phyloP scores from a whole-genome alignment of 2,797 vertebrate genomes.

The Lagocephalus sceleratus region DNA sequence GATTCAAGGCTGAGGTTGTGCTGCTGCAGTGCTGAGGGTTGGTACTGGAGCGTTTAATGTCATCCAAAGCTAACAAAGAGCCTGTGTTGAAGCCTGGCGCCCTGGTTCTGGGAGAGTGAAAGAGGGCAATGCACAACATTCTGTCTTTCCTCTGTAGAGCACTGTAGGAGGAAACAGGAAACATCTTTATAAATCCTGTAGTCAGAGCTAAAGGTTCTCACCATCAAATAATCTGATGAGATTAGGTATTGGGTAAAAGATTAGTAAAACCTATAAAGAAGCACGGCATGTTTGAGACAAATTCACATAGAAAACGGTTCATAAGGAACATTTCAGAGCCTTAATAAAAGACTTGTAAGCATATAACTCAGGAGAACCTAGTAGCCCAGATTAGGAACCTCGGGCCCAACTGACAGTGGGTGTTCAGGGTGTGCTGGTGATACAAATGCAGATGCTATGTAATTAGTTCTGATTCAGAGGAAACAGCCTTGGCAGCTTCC shows the following conservation, averaged over 20 bases:
- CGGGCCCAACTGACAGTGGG: no score
- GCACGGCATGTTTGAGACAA: background rate
- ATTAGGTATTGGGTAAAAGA: background rate
- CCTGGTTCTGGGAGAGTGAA: slow-evolving; percentile 71
- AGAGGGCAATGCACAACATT: slow-evolving; percentile 58
- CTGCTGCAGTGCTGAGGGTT: slow-evolving; percentile 53
- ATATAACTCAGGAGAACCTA: no score
- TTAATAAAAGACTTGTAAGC: no score
- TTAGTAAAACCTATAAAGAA: background rate
- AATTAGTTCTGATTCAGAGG: no score
- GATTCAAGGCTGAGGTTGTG: slow-evolving; percentile 68
- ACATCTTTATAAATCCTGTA: slow-evolving; percentile 17
- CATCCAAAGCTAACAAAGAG: slow-evolving; percentile 72
- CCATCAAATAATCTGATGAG: slow-evolving; percentile 1
- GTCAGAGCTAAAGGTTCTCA: background rate
- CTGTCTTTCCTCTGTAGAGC: slow-evolving; percentile 47
- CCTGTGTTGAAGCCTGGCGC: slow-evolving; percentile 66
- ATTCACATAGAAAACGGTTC: background rate
- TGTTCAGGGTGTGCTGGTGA: no score
- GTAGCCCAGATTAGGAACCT: no score
- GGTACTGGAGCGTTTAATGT: slow-evolving; percentile 72
- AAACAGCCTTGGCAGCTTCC: no score
- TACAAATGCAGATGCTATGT: no score
- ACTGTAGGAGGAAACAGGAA: slow-evolving; percentile 54
- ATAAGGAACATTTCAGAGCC: no score